phyloP scores from a whole-genome alignment of 2,797 vertebrate genomes.

The Malacoraja senta region DNA sequence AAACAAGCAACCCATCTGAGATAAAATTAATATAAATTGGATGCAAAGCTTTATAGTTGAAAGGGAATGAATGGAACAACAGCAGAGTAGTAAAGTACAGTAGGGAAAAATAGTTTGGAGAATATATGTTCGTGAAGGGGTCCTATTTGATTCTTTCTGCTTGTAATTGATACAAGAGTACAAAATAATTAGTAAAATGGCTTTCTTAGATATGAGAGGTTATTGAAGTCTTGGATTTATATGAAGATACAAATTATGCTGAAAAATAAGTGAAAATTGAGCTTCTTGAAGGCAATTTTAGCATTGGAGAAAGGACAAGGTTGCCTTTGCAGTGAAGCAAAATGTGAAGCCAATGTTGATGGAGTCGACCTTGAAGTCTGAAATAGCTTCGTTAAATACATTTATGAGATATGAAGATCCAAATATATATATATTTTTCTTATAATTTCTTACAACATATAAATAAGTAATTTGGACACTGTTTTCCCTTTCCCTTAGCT shows the following conservation, averaged over 20 bases:
- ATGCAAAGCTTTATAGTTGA: neutral
- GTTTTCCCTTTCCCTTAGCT: too few species aligned
- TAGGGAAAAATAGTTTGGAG: neutral
- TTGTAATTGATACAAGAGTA: neutral
- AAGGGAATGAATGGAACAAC: neutral
- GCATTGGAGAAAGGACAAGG: neutral
- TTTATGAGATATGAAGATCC: too few species aligned
- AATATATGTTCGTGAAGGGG: neutral
- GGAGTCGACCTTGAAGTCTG: too few species aligned
- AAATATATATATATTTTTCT: too few species aligned
- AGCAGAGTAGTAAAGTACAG: neutral
- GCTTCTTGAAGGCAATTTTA: neutral
- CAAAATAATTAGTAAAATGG: neutral
- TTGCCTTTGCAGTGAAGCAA: neutral
- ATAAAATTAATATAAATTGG: neutral
- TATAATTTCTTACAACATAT: too few species aligned
- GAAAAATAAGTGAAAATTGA: neutral
- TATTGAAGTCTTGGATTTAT: neutral
- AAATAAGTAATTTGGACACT: too few species aligned
- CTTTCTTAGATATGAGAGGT: neutral
- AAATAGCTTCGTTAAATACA: too few species aligned
- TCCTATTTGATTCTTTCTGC: neutral
- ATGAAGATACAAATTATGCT: neutral
- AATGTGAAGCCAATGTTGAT: neutral
- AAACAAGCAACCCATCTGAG: neutral